phyloP scores from a whole-genome alignment of 2,797 vertebrate species.

The Nyctibius grandis region DNA sequence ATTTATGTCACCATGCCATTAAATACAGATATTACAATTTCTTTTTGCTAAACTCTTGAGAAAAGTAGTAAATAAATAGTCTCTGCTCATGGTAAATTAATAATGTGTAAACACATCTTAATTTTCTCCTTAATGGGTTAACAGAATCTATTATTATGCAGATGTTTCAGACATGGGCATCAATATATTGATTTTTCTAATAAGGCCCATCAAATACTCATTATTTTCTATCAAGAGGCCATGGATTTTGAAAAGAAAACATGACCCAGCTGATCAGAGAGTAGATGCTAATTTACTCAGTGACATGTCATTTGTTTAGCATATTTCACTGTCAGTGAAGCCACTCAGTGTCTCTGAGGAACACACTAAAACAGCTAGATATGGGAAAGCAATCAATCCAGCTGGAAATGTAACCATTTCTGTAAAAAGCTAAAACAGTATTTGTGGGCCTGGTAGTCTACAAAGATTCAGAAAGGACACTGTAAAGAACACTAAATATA shows the following conservation, averaged over 20 bases:
- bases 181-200: conserved; percentile 97
- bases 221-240: conserved; percentile 83
- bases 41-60: conserved; percentile 15
- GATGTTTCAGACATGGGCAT: conserved; percentile 78
- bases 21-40: background rate
- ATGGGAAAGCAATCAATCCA: conserved; percentile 16
- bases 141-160: conserved; percentile 88
- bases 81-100: conserved; percentile 56
- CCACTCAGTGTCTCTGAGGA: conserved; percentile 54
- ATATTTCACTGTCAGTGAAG: conserved; percentile 70
- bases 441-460: background rate
- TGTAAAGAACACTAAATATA: background rate
- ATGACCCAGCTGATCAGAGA: conserved; percentile 74
- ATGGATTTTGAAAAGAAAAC: conserved; percentile 72
- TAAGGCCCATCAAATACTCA: conserved; percentile 94
- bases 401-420: background rate
- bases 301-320: conserved; percentile 74
- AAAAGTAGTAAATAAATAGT: conserved; percentile 54
- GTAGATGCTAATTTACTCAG: conserved; percentile 74
- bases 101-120: conserved; percentile 63
- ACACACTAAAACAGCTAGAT: conserved; percentile 31
- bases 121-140: conserved; percentile 80
- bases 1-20: background rate
- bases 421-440: background rate
- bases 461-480: background rate